A percentile compares a stretch with the other conserved stretches of the same genome.
These are phyloP conservation scores for Hyperoodon ampullatus DNA, from an alignment of 2,113 vertebrate genomes.

Conservation along the genomic window DNA sequence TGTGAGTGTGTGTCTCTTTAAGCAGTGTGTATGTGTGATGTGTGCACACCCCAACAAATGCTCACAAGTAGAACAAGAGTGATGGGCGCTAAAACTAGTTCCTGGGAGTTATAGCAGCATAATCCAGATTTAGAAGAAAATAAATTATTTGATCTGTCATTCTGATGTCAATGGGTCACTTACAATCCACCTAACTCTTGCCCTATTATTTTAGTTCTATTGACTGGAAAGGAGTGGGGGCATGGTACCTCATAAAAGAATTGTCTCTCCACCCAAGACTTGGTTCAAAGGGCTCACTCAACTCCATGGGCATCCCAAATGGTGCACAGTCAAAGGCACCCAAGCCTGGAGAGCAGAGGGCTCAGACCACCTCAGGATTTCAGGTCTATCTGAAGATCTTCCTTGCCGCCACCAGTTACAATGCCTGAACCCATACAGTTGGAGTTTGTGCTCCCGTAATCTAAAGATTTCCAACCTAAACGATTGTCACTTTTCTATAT, in stretches of 20 bases:
- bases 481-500: conserved; percentile 25
- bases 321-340: too few species aligned
- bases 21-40: neutral
- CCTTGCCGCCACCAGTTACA: neutral
- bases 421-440: neutral
- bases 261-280: neutral
- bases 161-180: conserved; percentile 73
- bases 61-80: conserved; percentile 49
- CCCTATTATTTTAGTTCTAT: conserved; percentile 20
- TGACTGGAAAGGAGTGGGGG: neutral
- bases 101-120: conserved; percentile 60
- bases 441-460: neutral
- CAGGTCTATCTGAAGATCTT: neutral
- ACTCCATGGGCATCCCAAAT: neutral
- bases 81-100: conserved; percentile 61
- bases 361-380: neutral
- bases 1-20: neutral
- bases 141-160: conserved; percentile 72
- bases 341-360: neutral
- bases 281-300: neutral
- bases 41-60: neutral
- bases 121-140: conserved; percentile 81
- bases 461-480: conserved; percentile 38
- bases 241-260: neutral
- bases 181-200: conserved; percentile 37